Evolutionary conservation across 2,113 vertebrate genomes (phyloP).

Genomic region (Deroptyus accipitrinus): DNA sequence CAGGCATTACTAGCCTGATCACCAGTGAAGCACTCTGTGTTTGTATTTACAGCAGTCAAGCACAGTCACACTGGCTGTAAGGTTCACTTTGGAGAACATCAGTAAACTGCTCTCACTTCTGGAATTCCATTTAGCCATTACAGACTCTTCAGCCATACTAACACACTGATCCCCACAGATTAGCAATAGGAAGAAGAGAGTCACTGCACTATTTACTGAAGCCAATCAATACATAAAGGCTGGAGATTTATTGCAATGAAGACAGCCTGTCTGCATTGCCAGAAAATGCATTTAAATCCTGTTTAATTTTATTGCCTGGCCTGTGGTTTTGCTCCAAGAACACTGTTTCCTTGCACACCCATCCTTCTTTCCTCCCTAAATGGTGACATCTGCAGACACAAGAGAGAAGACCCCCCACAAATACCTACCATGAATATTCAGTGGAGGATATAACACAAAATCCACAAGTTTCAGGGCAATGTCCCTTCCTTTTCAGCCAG

Average conservation of each 20-base stretch:
- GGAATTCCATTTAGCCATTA: slow-evolving; percentile 48
- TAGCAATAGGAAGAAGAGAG: not conserved
- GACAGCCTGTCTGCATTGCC: slow-evolving; percentile 6
- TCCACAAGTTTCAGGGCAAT: not conserved
- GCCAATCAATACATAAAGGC: slow-evolving; percentile 52
- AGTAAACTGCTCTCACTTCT: slow-evolving; percentile 11
- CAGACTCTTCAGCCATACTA: not conserved
- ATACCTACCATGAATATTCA: not conserved
- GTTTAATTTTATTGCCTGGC: slow-evolving; percentile 25
- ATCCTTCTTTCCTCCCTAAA: not conserved
- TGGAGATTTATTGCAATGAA: slow-evolving; percentile 35
- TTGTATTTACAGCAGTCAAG: slow-evolving; percentile 17
- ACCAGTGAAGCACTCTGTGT: not conserved
- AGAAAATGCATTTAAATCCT: slow-evolving; percentile 25
- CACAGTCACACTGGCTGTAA: not conserved
- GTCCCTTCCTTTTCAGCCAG: not conserved
- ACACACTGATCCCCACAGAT: not conserved
- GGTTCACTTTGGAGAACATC: slow-evolving; percentile 27
- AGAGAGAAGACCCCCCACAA: rapidly evolving
- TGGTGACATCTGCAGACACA: not conserved
- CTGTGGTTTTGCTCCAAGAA: not conserved
- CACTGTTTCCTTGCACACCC: not conserved
- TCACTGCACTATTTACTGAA: slow-evolving; percentile 14
- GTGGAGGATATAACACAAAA: not conserved
- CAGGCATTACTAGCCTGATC: not conserved